Conservation (phyloP, 2,113 vertebrate species). For the Zosterops japonicus region DNA sequence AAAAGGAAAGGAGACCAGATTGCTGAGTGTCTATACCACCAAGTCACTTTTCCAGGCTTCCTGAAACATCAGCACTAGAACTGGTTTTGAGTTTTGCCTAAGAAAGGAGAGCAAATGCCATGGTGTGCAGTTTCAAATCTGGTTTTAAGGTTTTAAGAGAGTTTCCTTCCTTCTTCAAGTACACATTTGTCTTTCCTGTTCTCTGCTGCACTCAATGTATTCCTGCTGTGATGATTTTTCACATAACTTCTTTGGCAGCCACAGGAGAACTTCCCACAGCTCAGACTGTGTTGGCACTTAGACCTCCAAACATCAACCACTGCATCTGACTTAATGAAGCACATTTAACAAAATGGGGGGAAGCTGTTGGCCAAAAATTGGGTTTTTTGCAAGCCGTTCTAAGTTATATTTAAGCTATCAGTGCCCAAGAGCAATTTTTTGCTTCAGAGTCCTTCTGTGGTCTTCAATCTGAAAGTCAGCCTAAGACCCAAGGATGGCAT, state of each 20-base stretch:
- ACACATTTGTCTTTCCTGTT: not conserved
- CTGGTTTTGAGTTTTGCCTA: not conserved
- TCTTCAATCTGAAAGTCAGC: not conserved
- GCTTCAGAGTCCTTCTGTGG: not conserved
- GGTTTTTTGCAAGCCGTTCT: not conserved
- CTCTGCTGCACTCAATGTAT: not conserved
- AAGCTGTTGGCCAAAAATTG: not conserved
- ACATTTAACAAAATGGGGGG: not conserved
- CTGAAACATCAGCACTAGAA: not conserved
- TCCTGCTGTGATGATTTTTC: not conserved
- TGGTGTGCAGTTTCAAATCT: not conserved
- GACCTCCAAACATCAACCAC: not conserved
- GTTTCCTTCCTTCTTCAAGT: not conserved
- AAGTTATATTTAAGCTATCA: not conserved
- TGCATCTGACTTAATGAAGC: not conserved
- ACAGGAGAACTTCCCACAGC: not conserved
- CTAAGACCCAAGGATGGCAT: not conserved
- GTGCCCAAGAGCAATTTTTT: not conserved
- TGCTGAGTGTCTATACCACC: not conserved
- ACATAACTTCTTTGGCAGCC: not conserved
- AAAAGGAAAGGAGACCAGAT: not conserved
- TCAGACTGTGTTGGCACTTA: not conserved
- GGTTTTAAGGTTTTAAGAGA: not conserved
- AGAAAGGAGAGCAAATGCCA: not conserved
- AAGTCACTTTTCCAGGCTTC: not conserved